phyloP scores from a whole-genome alignment of 2,113 vertebrate genomes.

The Rousettus leschenaultii region DNA sequence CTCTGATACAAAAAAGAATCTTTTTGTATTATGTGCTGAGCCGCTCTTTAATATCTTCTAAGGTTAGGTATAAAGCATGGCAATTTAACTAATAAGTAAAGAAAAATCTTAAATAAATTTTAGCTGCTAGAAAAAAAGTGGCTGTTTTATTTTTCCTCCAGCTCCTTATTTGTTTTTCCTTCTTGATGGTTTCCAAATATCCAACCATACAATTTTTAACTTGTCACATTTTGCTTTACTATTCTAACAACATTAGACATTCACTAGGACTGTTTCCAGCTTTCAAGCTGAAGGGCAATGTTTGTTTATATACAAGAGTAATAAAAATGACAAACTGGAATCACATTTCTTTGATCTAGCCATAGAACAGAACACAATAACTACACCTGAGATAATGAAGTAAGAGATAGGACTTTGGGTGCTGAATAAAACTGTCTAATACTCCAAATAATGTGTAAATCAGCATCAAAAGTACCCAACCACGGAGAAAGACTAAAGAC shows the following conservation, averaged over 20 bases:
- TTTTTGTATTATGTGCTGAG: neutral
- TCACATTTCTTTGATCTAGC: neutral
- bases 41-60: neutral
- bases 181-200: constrained; percentile 18
- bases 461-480: neutral
- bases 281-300: neutral
- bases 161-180: neutral
- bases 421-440: neutral
- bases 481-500: neutral
- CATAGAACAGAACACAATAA: neutral
- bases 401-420: neutral
- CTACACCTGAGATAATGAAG: neutral
- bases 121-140: neutral
- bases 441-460: neutral
- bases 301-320: neutral
- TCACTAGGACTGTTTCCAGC: neutral
- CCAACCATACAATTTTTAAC: neutral
- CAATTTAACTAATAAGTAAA: neutral
- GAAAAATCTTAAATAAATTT: neutral
- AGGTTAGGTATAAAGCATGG: neutral
- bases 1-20: neutral
- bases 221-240: neutral
- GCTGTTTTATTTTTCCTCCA: neutral
- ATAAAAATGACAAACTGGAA: neutral
- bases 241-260: neutral